Evolutionary conservation across 2,113 vertebrate genomes (phyloP).

Genomic region (Poeciliopsis retropinna): DNA sequence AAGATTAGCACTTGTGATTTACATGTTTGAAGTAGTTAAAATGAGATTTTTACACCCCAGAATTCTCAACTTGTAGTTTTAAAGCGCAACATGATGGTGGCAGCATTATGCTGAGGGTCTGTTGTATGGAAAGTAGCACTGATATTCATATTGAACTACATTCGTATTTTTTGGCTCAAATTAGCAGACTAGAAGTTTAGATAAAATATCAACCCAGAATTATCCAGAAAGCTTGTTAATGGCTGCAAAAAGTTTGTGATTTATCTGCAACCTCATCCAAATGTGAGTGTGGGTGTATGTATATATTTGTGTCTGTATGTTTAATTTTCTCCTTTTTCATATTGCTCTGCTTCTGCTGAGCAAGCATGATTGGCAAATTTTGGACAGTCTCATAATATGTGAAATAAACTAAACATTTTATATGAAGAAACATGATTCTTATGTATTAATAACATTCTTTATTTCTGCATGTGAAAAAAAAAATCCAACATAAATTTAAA

Average conservation of each 20-base stretch:
- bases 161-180: neutral
- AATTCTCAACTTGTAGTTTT: too few species aligned
- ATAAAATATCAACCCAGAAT: too few species aligned
- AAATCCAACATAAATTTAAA: neutral
- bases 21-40: neutral
- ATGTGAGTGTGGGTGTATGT: too few species aligned
- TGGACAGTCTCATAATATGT: neutral
- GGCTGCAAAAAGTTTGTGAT: too few species aligned
- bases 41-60: neutral
- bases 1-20: too few species aligned
- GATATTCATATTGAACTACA: neutral
- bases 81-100: neutral
- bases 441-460: neutral
- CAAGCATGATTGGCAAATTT: neutral
- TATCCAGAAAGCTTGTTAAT: too few species aligned
- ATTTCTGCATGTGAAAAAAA: slow-evolving; percentile 4
- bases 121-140: neutral
- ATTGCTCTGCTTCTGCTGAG: neutral
- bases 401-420: neutral
- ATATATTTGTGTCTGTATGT: too few species aligned
- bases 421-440: neutral
- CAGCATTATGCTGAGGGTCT: neutral
- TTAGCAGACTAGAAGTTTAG: too few species aligned
- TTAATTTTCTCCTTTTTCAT: neutral
- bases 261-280: too few species aligned